phyloP scores from a whole-genome alignment of 2,797 vertebrate species.

The Leucoraja ocellata region DNA sequence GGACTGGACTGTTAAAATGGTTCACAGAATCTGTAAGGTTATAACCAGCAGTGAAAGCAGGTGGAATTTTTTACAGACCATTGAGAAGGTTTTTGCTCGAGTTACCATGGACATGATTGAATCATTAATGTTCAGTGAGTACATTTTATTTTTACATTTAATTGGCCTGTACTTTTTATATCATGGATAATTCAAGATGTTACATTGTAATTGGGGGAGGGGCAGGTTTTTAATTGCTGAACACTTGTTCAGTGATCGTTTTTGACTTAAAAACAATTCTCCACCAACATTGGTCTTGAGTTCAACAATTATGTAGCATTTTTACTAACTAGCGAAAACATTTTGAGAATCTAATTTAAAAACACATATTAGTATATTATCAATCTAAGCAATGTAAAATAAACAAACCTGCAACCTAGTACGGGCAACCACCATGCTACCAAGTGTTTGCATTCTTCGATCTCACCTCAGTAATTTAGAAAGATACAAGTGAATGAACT shows the following conservation, averaged over 20 bases:
- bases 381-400: background rate
- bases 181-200: background rate
- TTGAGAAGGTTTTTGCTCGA: constrained; percentile 71
- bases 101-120: constrained; percentile 66
- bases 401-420: too few species aligned
- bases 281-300: background rate
- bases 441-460: too few species aligned
- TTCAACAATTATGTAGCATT: background rate
- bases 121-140: constrained; percentile 62
- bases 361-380: background rate
- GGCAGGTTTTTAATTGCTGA: background rate
- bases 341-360: background rate
- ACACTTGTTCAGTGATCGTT: background rate
- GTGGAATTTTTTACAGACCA: constrained; percentile 66
- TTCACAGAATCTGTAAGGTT: constrained; percentile 68
- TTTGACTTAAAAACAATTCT: background rate
- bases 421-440: too few species aligned
- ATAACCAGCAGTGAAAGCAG: constrained; percentile 60
- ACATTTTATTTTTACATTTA: background rate
- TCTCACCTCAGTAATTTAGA: too few species aligned
- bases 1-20: constrained; percentile 76
- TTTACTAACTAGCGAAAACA: background rate
- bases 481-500: too few species aligned
- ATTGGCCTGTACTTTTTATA: too few species aligned
- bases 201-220: background rate